phyloP scores from a whole-genome alignment of 2,113 vertebrate species.

The Chinchilla lanigera region DNA sequence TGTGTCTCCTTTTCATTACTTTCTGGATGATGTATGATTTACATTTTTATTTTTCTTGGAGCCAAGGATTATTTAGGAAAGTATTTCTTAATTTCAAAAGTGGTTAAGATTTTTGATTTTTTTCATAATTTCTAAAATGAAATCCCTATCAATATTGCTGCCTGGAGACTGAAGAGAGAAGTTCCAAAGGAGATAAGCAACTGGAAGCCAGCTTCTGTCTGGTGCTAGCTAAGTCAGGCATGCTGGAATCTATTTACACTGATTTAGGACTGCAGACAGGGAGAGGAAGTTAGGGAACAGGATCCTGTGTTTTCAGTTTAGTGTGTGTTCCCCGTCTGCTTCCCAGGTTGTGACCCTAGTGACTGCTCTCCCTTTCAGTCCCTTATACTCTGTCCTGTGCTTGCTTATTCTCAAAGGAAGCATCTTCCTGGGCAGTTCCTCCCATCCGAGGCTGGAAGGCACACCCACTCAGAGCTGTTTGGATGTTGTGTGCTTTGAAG shows the following conservation, averaged over 20 bases:
- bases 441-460: neutral
- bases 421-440: neutral
- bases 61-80: conserved; percentile 24
- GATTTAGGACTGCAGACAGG: neutral
- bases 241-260: neutral
- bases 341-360: neutral
- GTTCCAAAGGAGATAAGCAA: neutral
- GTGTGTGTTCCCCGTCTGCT: neutral
- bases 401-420: neutral
- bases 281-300: neutral
- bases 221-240: neutral
- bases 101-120: neutral
- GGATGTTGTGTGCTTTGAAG: neutral
- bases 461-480: neutral
- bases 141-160: neutral
- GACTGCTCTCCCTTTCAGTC: fast-evolving
- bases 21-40: neutral
- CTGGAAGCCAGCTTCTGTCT: neutral
- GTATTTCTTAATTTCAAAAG: conserved; percentile 45
- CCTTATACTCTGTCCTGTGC: neutral
- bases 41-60: conserved; percentile 35
- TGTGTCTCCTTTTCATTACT: neutral
- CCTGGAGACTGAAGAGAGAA: neutral
- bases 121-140: conserved; percentile 15
- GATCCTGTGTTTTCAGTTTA: neutral